Base-by-base conservation (phyloP, 2,888 invertebrate genomes). In the Papilio elwesi region DNA sequence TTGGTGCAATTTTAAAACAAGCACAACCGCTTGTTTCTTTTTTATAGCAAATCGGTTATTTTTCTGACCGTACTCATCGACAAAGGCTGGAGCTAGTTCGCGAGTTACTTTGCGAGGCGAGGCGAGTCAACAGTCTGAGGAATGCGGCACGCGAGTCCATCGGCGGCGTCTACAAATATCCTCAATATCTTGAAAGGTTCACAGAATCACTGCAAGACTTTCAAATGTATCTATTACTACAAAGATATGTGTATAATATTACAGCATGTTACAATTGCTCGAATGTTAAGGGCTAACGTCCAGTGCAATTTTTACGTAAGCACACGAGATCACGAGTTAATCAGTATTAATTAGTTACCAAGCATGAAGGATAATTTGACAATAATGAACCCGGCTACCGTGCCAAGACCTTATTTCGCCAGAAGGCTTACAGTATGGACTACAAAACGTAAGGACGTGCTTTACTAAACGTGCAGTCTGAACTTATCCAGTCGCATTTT, bases 101-200 rank as follows among this genome's bases (percentile, higher is more conserved):
- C 78, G 83, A 82, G 85, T 87, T 82, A 89, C 87, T 86, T 88
- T 87, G 87, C 80, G 79, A 81, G 81, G 78, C 74, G 81, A 78
- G 79, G 74, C 83, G 83, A 89, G 91, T 91, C 90, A 92, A 91
- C 83, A 91, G 78, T 77, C 78, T 74, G 71, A 80, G 89, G 91
- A 91, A 92, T 91, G 90, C 85, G 87, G 89, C 87, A 87, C 87
- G 84, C 85, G 87, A 79, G 79, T 77, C 74, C 76, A 77, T 76
- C 81, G 78, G 79, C 76, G 76, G 80, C 79, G 74, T 79, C 78
- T 76, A 70, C 70, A 74, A 72, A 74, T 78, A 78, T 77, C 81
- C 80, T 71, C 65, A 62, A 70, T 67, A 64, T 51, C 57, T 74
- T 71, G 59, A 71, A 66, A 73, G 59, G 52, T 66, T 66, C 65